Evolutionary conservation across 2,797 vertebrate genomes (phyloP).

Genomic region (Parauchenoglanis punctatus): DNA sequence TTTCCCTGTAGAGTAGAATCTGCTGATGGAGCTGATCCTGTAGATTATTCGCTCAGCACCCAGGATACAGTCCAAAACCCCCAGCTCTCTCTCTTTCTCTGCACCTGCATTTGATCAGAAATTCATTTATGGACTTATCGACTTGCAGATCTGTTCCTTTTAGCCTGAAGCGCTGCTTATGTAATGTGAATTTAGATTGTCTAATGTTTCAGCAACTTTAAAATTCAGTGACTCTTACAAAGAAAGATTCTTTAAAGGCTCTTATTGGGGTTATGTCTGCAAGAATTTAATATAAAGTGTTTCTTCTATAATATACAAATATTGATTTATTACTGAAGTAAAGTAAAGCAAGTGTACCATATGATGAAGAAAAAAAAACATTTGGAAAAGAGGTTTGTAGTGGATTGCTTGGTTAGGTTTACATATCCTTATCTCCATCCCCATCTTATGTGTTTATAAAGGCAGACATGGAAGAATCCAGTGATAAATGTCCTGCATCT

Average conservation of each 20-base stretch:
- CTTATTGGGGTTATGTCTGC: not conserved
- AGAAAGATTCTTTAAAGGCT: not conserved
- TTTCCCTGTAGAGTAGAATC: slow-evolving; percentile 29
- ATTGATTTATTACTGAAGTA: not conserved
- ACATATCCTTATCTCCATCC: not conserved
- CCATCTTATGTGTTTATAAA: not conserved
- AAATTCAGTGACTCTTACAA: slow-evolving; percentile 11
- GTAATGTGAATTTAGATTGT: slow-evolving; percentile 11
- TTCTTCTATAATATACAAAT: not conserved
- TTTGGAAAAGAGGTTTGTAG: not conserved
- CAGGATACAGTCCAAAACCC: slow-evolving; percentile 31
- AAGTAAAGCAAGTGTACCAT: not conserved
- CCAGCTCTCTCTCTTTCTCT: not conserved
- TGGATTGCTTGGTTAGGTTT: not conserved
- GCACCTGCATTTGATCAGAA: slow-evolving; percentile 49
- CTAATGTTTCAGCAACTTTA: slow-evolving; percentile 10
- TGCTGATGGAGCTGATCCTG: slow-evolving; percentile 51
- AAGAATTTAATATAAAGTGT: not conserved
- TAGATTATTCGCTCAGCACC: slow-evolving; percentile 32
- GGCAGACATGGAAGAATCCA: not conserved
- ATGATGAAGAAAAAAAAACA: not conserved
- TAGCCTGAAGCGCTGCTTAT: slow-evolving; percentile 4
- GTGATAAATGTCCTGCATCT: not conserved
- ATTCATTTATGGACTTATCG: slow-evolving; percentile 43
- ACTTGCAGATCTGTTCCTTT: slow-evolving; percentile 40